phyloP scores from a whole-genome alignment of 2,888 invertebrate species.

The Macrosiphum euphorbiae region DNA sequence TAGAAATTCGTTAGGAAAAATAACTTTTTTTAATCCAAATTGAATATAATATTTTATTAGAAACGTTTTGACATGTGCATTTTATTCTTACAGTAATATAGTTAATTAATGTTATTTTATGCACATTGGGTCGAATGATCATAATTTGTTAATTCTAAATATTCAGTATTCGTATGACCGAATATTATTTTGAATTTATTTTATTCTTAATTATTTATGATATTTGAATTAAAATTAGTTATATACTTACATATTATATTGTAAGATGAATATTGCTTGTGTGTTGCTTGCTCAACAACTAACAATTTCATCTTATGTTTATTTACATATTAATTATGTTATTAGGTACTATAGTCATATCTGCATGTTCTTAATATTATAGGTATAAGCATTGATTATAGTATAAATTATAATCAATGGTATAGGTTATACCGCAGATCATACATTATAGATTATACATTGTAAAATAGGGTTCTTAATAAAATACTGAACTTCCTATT shows the following conservation, averaged over 20 bases:
- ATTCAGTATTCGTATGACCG: not conserved
- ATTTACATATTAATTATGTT: no score
- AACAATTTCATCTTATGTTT: not conserved
- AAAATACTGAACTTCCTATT: not conserved
- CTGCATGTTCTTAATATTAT: no score
- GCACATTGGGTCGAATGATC: not conserved
- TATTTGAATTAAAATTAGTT: not conserved
- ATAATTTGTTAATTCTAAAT: not conserved
- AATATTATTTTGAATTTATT: not conserved
- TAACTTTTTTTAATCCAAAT: not conserved
- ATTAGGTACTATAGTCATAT: no score
- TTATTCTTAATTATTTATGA: not conserved
- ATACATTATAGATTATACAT: no score
- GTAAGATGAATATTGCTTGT: not conserved
- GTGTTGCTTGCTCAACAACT: not conserved
- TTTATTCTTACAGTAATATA: not conserved
- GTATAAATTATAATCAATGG: no score
- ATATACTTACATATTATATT: not conserved
- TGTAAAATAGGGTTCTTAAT: not conserved
- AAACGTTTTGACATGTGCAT: not conserved
- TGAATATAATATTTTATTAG: not conserved
- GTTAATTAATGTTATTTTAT: not conserved
- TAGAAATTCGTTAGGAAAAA: not conserved
- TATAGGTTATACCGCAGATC: no score
- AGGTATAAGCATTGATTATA: no score